Conservation (phyloP, 2,888 invertebrate species). For the Tachystola acroxantha region DNA sequence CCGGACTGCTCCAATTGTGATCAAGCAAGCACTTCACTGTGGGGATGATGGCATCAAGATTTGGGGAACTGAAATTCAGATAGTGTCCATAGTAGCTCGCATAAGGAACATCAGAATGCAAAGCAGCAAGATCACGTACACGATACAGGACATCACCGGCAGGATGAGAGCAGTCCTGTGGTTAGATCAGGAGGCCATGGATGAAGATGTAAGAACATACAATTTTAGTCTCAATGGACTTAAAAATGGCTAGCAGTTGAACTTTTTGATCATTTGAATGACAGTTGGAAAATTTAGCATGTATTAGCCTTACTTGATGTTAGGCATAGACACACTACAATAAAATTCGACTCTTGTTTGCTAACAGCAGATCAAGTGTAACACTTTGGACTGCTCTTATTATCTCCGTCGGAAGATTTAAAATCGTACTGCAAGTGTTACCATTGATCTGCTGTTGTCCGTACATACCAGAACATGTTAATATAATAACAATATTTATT, state of each 20-base stretch:
- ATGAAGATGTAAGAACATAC: conserved; percentile 54
- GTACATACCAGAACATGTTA: too few species aligned
- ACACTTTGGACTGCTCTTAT: too few species aligned
- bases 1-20: conserved; percentile 69
- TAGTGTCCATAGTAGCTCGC: conserved; percentile 61
- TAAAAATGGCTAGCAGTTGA: background rate
- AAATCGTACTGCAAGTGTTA: too few species aligned
- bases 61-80: conserved; percentile 72
- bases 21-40: conserved; percentile 64
- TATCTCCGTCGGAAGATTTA: too few species aligned
- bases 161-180: conserved; percentile 70
- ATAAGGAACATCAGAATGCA: conserved; percentile 63
- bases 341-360: too few species aligned
- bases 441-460: too few species aligned
- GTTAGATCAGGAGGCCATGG: conserved; percentile 69
- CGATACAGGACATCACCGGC: conserved; percentile 71
- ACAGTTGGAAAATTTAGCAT: too few species aligned
- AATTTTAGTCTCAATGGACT: background rate
- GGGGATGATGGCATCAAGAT: conserved; percentile 71
- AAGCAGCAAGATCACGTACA: conserved; percentile 72
- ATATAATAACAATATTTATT: background rate
- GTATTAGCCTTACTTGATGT: too few species aligned
- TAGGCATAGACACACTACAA: too few species aligned
- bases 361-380: too few species aligned
- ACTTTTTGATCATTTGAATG: too few species aligned